Conservation (phyloP, 2,888 invertebrate species). For the Tipula helvola region DNA sequence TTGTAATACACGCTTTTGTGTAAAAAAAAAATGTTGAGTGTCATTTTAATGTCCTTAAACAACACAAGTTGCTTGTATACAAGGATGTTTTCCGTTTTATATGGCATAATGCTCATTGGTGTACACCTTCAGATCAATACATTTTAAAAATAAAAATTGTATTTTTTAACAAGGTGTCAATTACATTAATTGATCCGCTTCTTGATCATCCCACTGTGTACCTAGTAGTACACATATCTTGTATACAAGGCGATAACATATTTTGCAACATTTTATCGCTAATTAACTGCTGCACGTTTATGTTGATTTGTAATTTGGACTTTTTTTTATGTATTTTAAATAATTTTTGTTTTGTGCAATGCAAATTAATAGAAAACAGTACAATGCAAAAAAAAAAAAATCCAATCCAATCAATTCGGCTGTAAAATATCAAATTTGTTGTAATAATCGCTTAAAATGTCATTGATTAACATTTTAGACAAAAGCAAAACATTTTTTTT, state of each 20-base stretch:
- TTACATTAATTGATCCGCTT: no score
- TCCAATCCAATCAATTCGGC: neutral
- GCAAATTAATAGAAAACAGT: neutral
- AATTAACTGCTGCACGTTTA: neutral
- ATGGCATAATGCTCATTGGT: neutral
- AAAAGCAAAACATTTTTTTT: neutral
- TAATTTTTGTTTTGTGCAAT: neutral
- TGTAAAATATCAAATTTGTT: constrained; percentile 4
- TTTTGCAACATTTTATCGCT: neutral
- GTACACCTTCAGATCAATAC: neutral
- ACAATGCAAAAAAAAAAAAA: neutral
- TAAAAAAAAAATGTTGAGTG: neutral
- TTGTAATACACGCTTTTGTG: neutral
- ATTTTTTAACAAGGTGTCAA: neutral
- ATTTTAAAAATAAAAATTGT: neutral
- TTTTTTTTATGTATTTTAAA: neutral
- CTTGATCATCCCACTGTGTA: no score
- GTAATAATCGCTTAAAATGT: neutral
- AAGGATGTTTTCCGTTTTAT: neutral
- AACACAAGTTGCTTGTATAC: neutral
- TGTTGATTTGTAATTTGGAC: neutral
- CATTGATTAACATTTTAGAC: neutral
- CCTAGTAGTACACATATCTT: neutral
- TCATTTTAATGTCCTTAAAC: neutral
- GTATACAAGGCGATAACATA: neutral